Base-by-base conservation (phyloP, 2,113 vertebrate species). In the Aptenodytes forsteri region DNA sequence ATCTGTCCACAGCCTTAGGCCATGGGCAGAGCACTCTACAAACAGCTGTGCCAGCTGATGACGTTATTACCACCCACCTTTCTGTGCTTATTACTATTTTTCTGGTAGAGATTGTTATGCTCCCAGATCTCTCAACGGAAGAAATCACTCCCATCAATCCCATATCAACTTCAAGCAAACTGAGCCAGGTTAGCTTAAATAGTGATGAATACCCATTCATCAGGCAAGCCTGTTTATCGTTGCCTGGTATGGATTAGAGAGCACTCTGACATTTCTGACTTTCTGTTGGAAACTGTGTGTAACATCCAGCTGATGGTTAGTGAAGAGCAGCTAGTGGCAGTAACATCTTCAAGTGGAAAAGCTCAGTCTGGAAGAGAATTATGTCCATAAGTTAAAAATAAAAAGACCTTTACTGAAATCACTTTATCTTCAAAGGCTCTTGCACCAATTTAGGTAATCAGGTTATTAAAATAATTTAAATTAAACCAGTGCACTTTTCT, bases 381-480 rank as follows among this genome's bases (percentile, higher is more conserved):
- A 19, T 20, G 20, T 71, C 72, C 20, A 1, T 61, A 44, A 94
- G 40, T 59, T 65, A 73, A 62, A 81, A 91, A 23, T 29, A 89
- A 75, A 95, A 76, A 34, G 13, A 23, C 32, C 20, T 5, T 47
- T 88, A 30, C n/a, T 73, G 54, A 80, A 83, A 58, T 94, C 8
- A 6, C 66, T 90, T 90, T 32, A 21, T 69, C 56, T 90, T 96
- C 92, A 95, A 92, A 88, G 72, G 22, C 54, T 73, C 4, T 70
- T 88, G 46, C 36, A 80, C 34, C 42, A 81, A 42, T 93, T 91
- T 62, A 80, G 20, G 58, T 93, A 95, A 84, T 71, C 42, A 71
- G 36, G 47, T 93, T 93, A 87, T 94, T 95, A 78, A 88, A 96
- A 69, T 65, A 72, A 84, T 94, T 88, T 71, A 52, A 83, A 85